Base-by-base conservation (phyloP, 1,140 invertebrate genomes). In the Heliothis subflexa region DNA sequence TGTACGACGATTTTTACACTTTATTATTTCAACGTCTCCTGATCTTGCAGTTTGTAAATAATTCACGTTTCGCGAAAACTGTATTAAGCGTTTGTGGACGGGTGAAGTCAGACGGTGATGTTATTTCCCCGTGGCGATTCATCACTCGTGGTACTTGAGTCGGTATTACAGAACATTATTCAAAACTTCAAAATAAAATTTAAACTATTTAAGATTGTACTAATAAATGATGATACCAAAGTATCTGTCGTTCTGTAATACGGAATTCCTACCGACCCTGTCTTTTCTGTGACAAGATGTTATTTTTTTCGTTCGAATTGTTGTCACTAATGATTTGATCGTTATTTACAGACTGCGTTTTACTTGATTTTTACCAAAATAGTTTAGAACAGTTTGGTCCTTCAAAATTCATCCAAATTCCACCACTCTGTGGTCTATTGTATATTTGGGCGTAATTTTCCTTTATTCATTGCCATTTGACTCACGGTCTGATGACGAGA, bases 401-500 rank as follows among this genome's bases (percentile, higher is more conserved):
- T 72, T 57, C 45, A 74, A 59, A 74, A 74, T 74, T 61, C 54
- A 74, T 74, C 45, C 50, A 74, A 74, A 59, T 73, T 73, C 18
- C 33, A 73, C 71, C 71, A 61, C 40, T 49, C 21, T 61, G 54
- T 74, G 71, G 66, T 74, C 54, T 74, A 18, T 74, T 74, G 55
- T 74, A 74, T 33, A 62, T 75, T 75, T 75, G 21, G 73, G 73
- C 59, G 59, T 64, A 75, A 75, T 75, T 75, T 75, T 75, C 47
- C 59, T 62, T 52, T 52, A 50, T 49, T 75, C 73, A 75, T 75
- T 52, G 21, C 57, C 73, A 64, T 75, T 52, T 50, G 47, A 75
- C 11, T 75, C 66, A 50, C 14, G 59, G 11, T 52, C 18, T 33
- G 55, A 62, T 75, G 73, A 52, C 59, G 49, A 64, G 73, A 75